phyloP scores from a whole-genome alignment of 53 echinoderm and acorn worm species.

The Astropecten irregularis region DNA sequence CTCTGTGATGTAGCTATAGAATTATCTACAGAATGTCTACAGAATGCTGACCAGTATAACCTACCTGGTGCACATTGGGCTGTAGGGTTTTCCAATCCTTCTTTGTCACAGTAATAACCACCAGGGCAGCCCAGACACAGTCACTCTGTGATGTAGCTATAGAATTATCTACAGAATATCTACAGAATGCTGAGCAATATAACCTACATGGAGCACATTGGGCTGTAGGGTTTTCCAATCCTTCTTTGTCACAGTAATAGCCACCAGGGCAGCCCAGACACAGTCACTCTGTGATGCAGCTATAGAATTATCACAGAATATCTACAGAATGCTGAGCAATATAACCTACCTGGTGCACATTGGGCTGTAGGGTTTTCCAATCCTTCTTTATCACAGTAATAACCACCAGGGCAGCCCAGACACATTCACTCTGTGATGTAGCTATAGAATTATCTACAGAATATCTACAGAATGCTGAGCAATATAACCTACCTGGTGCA shows the following conservation, averaged over 20 bases:
- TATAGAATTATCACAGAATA: conserved; percentile 75
- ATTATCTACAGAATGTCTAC: conserved; percentile 77
- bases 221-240: conserved; percentile 72
- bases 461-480: conserved; percentile 73
- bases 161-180: conserved; percentile 80
- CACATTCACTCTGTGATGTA: conserved; percentile 76
- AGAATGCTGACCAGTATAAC: conserved; percentile 66
- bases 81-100: conserved; percentile 79
- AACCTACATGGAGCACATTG: conserved; percentile 80
- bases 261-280: conserved; percentile 81
- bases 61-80: conserved; percentile 79
- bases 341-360: conserved; percentile 80
- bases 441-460: conserved; percentile 78
- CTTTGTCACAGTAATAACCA: conserved; percentile 86
- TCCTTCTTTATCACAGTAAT: conserved; percentile 90
- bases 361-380: conserved; percentile 67
- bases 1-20: conserved; percentile 70
- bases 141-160: conserved; percentile 63
- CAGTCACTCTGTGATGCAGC: conserved; percentile 79
- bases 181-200: conserved; percentile 71
- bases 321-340: conserved; percentile 72
- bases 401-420: conserved; percentile 78
- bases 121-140: conserved; percentile 88
- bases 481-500: conserved; percentile 76
- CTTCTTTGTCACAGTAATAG: conserved; percentile 88